phyloP scores from a whole-genome alignment of 2,797 vertebrate genomes.

The Antrozous pallidus region DNA sequence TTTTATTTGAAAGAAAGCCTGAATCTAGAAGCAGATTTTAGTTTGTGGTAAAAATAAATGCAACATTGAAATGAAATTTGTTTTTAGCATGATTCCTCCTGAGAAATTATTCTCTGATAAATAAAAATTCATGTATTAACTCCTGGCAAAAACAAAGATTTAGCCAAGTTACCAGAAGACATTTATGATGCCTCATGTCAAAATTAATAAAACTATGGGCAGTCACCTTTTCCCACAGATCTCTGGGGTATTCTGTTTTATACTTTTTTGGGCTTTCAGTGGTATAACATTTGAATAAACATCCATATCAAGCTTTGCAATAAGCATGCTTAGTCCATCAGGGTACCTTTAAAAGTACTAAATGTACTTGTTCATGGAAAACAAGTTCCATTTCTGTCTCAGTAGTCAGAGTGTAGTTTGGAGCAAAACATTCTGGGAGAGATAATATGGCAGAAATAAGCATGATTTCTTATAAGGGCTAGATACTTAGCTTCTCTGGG shows the following conservation, averaged over 20 bases:
- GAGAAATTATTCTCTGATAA: slow-evolving; percentile 31
- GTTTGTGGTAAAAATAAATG: background rate
- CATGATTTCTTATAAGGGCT: background rate
- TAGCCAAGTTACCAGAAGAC: background rate
- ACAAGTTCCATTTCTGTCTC: background rate
- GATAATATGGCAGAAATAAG: background rate
- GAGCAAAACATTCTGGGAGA: background rate
- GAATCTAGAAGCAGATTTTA: slow-evolving; percentile 2
- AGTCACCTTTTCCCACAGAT: background rate
- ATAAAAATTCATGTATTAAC: background rate
- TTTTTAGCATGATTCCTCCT: slow-evolving; percentile 1
- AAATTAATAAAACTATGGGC: slow-evolving; percentile 47
- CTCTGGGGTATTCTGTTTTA: background rate
- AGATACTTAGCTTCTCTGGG: background rate
- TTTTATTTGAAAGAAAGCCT: slow-evolving; percentile 14
- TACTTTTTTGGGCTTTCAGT: background rate
- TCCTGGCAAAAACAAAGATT: slow-evolving; percentile 20
- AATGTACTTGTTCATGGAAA: background rate
- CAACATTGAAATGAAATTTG: background rate
- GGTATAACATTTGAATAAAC: slow-evolving; percentile 2
- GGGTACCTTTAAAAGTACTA: background rate
- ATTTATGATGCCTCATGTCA: slow-evolving; percentile 25
- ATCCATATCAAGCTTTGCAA: slow-evolving; percentile 1
- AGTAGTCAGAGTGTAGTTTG: background rate
- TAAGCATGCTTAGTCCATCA: background rate